These are phyloP conservation scores for Gymnorhina tibicen DNA, from an alignment of 2,113 vertebrate species.

Conservation along the genomic window DNA sequence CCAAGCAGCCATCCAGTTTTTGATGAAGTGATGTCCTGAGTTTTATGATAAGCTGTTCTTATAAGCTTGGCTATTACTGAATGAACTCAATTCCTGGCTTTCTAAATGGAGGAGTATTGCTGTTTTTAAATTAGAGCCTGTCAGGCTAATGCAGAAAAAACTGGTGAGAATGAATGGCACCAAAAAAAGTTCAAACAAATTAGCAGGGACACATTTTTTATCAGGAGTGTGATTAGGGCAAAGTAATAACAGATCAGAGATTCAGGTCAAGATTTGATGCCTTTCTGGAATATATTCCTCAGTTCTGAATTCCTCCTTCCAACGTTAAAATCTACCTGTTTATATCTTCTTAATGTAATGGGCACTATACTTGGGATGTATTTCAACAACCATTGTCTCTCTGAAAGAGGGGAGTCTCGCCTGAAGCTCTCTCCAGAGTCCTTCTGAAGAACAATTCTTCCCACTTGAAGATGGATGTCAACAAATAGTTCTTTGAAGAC, in stretches of 20 bases:
- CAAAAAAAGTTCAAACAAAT: not conserved
- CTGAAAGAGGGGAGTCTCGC: not conserved
- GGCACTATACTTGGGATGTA: not conserved
- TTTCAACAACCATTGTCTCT: not conserved
- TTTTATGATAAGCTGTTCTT: slow-evolving; percentile 22
- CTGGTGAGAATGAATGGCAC: not conserved
- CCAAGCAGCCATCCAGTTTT: not conserved
- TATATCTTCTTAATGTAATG: not conserved
- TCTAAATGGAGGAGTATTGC: not conserved
- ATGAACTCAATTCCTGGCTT: not conserved
- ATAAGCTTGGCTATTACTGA: not conserved
- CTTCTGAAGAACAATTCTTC: not conserved
- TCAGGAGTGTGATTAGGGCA: not conserved
- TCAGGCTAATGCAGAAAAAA: not conserved
- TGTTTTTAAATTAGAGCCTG: not conserved
- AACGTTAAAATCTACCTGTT: not conserved
- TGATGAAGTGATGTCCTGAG: not conserved
- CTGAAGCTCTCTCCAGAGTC: not conserved
- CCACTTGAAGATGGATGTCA: not conserved
- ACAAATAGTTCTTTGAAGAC: not conserved
- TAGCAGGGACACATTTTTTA: not conserved
- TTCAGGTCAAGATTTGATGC: not conserved
- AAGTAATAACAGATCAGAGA: not conserved
- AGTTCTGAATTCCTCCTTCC: not conserved
- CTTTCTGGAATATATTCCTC: not conserved